phyloP scores from a whole-genome alignment of 1,140 invertebrate species.

The Microvelia longipes region DNA sequence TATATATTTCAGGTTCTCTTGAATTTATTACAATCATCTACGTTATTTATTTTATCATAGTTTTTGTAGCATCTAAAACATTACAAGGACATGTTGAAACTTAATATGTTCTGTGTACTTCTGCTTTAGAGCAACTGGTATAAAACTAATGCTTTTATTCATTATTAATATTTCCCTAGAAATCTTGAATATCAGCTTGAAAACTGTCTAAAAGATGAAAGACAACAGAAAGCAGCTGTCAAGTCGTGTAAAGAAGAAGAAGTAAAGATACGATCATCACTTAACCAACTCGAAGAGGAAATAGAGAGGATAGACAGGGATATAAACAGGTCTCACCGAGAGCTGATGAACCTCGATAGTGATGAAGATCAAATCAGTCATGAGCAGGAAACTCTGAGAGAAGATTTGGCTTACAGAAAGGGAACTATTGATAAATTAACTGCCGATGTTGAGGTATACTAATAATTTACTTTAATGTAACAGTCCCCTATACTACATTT shows the following conservation, averaged over 20 bases:
- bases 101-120: no score
- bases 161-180: no score
- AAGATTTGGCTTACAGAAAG: conserved; percentile 3
- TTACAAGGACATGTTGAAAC: no score
- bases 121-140: no score
- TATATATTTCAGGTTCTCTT: no score
- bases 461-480: no score
- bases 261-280: not conserved
- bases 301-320: not conserved
- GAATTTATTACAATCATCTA: no score
- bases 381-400: not conserved
- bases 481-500: no score
- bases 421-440: conserved; percentile 1
- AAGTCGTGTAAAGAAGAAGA: not conserved
- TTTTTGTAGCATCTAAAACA: no score
- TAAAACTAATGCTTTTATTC: no score
- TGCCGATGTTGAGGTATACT: not conserved
- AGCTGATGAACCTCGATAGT: not conserved
- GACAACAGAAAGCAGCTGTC: not conserved
- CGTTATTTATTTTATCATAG: no score
- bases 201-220: not conserved
- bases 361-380: not conserved
- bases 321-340: not conserved
- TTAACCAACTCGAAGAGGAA: not conserved
- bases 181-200: conserved; percentile 21